Base-by-base conservation (phyloP, 2,113 vertebrate genomes). In the Notarius quadriscutis region DNA sequence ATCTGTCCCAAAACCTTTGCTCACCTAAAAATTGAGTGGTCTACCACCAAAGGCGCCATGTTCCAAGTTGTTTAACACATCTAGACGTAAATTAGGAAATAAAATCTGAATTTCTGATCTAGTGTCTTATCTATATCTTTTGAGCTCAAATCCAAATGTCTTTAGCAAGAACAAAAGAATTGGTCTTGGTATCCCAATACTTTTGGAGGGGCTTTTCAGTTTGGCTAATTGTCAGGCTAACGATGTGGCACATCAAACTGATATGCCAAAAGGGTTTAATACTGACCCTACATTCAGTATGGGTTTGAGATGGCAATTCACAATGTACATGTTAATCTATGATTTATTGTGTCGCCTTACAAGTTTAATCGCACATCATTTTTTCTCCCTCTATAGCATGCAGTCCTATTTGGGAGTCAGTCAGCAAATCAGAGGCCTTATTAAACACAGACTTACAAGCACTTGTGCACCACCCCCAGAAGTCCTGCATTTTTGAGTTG, bases 381-480 rank as follows among this genome's bases (percentile, higher is more conserved):
- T 63, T 63, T 67, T 14, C 10, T 1, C 0, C 34, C 34, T 15
- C 11, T n/a, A 69, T 27, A 65, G 27, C 25, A 30, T 71, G 4
- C 27, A 17, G 30, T 4, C 5, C 0, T 41, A 18, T 30, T 18
- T 48, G 20, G 11, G 8, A 30, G 27, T 69, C 67, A 77, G 74
- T 51, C 41, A 77, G 48, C 20, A 1, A 69, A 6, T 6, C 11
- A 14, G 25, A 27, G 12, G 9, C 4, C 15, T 7, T 41, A 8
- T 41, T 25, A 41, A 4, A 81, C 8, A 57, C 0, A 17, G 0
- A 93, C 97, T 95, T 91, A 99, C 98, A 96, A 86, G 91, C 87
- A 25, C 93, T 93, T 17, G 92, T 94, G 91, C 96, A 97, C 97
- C 97, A 99, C 67, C 88, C 94, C 55, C 92, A 87, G 91, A 99